Conservation (phyloP, 2,888 invertebrate genomes). For the Sinhomidia bicolor region DNA sequence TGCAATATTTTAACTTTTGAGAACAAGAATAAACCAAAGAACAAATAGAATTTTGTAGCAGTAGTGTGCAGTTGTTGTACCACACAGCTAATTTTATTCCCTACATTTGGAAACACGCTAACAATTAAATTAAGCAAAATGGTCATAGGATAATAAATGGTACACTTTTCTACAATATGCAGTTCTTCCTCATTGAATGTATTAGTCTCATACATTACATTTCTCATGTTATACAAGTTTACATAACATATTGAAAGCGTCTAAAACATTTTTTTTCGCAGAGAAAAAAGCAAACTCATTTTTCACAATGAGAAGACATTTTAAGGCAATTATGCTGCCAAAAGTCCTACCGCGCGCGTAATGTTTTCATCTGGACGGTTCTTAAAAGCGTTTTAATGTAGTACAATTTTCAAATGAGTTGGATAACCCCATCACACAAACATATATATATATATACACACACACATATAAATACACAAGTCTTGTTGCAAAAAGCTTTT, state of each 20-base stretch:
- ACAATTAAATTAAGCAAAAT: too few species aligned
- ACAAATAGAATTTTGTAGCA: background rate
- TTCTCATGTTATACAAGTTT: too few species aligned
- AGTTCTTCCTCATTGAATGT: background rate
- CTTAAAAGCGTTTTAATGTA: slow-evolving; percentile 31
- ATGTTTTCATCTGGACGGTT: slow-evolving; percentile 28
- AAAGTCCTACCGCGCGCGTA: slow-evolving; percentile 2
- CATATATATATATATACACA: background rate
- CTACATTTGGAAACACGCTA: background rate
- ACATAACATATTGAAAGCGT: background rate
- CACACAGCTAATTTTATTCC: background rate
- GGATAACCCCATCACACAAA: slow-evolving; percentile 17
- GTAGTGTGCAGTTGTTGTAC: background rate
- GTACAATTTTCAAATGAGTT: slow-evolving; percentile 19
- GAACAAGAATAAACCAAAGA: background rate
- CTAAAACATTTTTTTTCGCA: background rate
- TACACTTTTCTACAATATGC: background rate
- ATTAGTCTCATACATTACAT: too few species aligned
- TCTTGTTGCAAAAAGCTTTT: too few species aligned
- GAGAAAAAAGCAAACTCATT: background rate
- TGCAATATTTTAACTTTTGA: background rate
- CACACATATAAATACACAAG: background rate
- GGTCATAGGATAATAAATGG: background rate
- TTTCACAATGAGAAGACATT: slow-evolving; percentile 12
- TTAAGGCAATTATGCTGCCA: background rate